Conservation (phyloP, 92 coral and sea anemone genomes). For the Parazoanthus darwini region DNA sequence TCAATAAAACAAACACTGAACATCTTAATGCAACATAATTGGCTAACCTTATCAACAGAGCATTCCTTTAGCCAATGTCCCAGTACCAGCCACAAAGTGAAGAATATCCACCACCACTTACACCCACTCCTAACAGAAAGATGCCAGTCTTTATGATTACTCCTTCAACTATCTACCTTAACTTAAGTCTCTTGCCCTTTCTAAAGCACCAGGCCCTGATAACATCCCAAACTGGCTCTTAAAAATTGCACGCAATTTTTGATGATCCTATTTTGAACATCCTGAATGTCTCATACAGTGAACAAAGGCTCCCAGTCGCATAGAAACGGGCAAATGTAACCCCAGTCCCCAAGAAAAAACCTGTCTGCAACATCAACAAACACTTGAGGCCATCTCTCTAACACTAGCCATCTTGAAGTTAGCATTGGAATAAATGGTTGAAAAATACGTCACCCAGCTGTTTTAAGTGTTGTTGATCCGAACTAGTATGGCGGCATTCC, state of each 20-base stretch:
- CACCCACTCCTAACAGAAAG: not conserved
- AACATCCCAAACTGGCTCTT: conserved; percentile 20
- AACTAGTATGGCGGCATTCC: conserved; percentile 11
- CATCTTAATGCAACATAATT: conserved; percentile 10
- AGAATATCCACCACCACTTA: conserved; percentile 5
- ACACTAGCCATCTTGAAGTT: conserved; percentile 19
- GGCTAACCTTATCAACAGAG: conserved; percentile 25
- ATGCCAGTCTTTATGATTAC: conserved; percentile 12
- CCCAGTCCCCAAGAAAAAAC: conserved; percentile 37
- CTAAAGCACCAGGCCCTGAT: conserved; percentile 23
- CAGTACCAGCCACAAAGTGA: conserved; percentile 14
- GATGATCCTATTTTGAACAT: conserved; percentile 29
- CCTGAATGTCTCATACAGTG: conserved; percentile 3
- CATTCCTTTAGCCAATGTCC: conserved; percentile 25
- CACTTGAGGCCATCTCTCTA: conserved; percentile 36
- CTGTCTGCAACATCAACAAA: conserved; percentile 7
- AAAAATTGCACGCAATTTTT: conserved; percentile 14
- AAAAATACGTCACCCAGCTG: conserved; percentile 22
- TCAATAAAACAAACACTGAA: conserved; percentile 5
- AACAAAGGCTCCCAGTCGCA: conserved; percentile 25
- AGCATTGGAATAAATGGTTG: conserved; percentile 35
- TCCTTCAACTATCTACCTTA: not conserved
- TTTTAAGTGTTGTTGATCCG: conserved; percentile 11
- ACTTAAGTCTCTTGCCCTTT: not conserved
- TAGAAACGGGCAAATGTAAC: conserved; percentile 38